Base-by-base conservation (phyloP, 2,888 invertebrate species). In the Drosophila limbata region DNA sequence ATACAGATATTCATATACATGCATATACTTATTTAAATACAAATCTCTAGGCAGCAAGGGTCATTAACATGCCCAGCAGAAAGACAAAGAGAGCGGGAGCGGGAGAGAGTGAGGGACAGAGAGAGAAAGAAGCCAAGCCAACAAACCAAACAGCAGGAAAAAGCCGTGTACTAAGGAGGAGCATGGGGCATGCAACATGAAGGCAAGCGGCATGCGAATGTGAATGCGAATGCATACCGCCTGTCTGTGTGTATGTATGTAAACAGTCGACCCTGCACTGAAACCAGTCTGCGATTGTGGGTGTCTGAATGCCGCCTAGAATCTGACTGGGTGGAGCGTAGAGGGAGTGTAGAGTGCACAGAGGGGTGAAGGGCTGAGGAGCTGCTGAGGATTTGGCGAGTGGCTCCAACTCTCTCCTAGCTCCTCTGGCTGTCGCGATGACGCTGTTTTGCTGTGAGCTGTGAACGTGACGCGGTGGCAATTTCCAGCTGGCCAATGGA, bases 31-130 rank as follows among this genome's bases (percentile, higher is more conserved):
- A 65, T 66, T 55, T 66, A 73, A 71, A 69, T 53, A 64, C 67
- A 76, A 78, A 76, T 75, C 77, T 82, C 83, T 77, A 80, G 84
- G 90, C 88, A 86, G 75, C 88, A 73, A 89, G 90, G 89, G 90
- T 89, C 90, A 90, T 89, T 89, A 89, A 89, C 89, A 90, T 88
- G 89, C 81, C 75, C 67, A 67, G 52, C 71, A 75, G 64, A 52
- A 56, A 15, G 56, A 28, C 13, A 19, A 19, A 19, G 51, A 47
- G 31, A 4, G 25, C 37, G 9, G 6, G 45, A 19, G 8, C 6
- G 3, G 17, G 5, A 28, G 31, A 28, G 10, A 9, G 3, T 11
- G 28, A 8, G 28, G 5, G 15, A 8, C 11, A 63, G 19, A 40
- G 25, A 59, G 51, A 53, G 21, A 57, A 11, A 13, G 25, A 19